A percentile compares a stretch with the other conserved stretches of the same genome.
phyloP scores from a whole-genome alignment of 2,113 vertebrate genomes.

The Prinia subflava region DNA sequence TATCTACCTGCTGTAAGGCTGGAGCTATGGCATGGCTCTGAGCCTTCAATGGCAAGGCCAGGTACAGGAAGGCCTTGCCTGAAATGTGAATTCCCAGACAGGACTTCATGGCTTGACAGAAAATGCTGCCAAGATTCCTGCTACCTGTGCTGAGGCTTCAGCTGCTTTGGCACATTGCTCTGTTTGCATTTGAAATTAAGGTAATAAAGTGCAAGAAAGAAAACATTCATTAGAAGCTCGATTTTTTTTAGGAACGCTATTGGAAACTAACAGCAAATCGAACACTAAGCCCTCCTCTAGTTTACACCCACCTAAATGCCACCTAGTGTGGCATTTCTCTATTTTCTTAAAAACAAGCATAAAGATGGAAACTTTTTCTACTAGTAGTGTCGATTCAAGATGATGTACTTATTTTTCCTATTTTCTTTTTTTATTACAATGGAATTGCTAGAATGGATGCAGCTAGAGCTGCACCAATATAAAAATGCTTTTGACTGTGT shows the following conservation, averaged over 20 bases:
- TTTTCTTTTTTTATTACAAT: not conserved
- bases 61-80: not conserved
- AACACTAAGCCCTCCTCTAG: not conserved
- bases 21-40: not conserved
- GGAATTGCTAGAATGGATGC: not conserved
- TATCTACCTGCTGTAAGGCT: not conserved
- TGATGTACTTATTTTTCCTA: not conserved
- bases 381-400: not conserved
- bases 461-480: not conserved
- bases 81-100: not conserved
- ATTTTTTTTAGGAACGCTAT: rapidly evolving
- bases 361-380: not conserved
- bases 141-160: not conserved
- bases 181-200: not conserved
- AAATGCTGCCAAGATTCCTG: not conserved
- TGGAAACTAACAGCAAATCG: not conserved
- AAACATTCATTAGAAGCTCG: not conserved
- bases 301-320: not conserved
- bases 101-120: not conserved
- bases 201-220: not conserved
- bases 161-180: not conserved
- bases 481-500: not conserved
- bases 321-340: not conserved
- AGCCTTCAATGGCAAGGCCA: not conserved
- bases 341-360: not conserved